A percentile compares a stretch with the other conserved stretches of the same genome.
These are phyloP conservation scores for Colaptes auratus DNA, from an alignment of 2,113 vertebrate species.

Conservation along the genomic window DNA sequence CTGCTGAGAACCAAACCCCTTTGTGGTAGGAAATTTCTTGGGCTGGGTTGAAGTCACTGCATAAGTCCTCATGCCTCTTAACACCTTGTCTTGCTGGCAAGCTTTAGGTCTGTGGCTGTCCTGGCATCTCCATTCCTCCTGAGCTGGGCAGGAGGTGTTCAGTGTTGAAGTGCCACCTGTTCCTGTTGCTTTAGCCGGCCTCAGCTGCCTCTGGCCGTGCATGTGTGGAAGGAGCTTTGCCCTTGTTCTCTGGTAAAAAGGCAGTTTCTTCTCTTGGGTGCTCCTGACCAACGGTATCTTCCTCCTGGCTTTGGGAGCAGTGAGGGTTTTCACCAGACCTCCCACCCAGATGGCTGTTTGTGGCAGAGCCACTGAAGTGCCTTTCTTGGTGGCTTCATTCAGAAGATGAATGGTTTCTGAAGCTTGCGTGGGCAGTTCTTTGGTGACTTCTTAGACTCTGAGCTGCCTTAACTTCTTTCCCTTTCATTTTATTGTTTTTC, in stretches of 20 bases:
- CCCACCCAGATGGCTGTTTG: background rate
- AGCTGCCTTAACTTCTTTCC: background rate
- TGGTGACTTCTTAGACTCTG: background rate
- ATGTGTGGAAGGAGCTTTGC: accelerated
- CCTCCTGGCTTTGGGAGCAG: background rate
- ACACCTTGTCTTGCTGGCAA: background rate
- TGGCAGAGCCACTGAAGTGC: background rate
- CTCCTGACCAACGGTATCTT: background rate
- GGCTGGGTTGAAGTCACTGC: accelerated
- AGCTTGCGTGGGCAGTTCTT: background rate
- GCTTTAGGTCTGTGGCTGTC: background rate
- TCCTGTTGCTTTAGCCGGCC: accelerated
- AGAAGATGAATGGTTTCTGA: constrained; percentile 20
- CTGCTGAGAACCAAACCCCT: background rate
- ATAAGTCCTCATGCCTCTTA: background rate
- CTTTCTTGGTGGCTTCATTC: background rate
- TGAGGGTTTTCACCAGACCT: background rate
- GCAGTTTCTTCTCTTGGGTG: accelerated
- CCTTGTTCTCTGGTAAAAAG: background rate
- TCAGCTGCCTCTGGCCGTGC: background rate
- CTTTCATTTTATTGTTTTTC: background rate
- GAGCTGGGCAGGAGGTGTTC: no score
- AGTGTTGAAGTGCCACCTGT: background rate
- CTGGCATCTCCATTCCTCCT: background rate
- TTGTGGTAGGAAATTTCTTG: background rate